Evolutionary conservation across 2,888 invertebrate genomes (phyloP), one percentile per base, ranked within the genome.

Genomic region (Empis stercorea): DNA sequence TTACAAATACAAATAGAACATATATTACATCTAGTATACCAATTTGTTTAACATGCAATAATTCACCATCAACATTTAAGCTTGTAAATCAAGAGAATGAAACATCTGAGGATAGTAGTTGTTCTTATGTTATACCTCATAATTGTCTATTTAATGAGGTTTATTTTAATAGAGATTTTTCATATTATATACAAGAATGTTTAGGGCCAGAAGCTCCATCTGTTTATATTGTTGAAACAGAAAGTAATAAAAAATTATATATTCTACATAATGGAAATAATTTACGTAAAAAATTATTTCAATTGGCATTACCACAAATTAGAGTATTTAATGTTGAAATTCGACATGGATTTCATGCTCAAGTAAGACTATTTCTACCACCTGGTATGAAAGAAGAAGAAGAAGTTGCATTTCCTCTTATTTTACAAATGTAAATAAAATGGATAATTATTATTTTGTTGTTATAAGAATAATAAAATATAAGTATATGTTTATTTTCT

Each of bases 401-500:
- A 56, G 86, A 86, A 59, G 75, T 85, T 48, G 81, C 83, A 1
- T 81, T 85, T 57, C 91, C 93, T 0, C 66, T 93, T 14, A 76
- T 93, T 3, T 66, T 93, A 5, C 79, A 87, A 59, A 81, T 91
- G 89, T 92, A 73, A 81, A 87, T n/a, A n/a, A n/a, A n/a, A n/a
- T n/a, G n/a, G n/a, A n/a, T n/a, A n/a, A n/a, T n/a, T n/a, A n/a
- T n/a, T n/a, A n/a, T n/a, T n/a, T n/a, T n/a, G n/a, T n/a, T n/a
- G n/a, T n/a, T n/a, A n/a, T n/a, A n/a, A n/a, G n/a, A n/a, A n/a
- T n/a, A n/a, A n/a, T n/a, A n/a, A n/a, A n/a, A n/a, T n/a, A n/a
- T n/a, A n/a, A n/a, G n/a, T n/a, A n/a, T n/a, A n/a, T n/a, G n/a
- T n/a, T n/a, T n/a, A n/a, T n/a, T n/a, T n/a, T n/a, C n/a, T 14